A percentile compares a stretch with the other conserved stretches of the same genome.
phyloP scores from a whole-genome alignment of 2,797 vertebrate genomes.

The Nasua narica region DNA sequence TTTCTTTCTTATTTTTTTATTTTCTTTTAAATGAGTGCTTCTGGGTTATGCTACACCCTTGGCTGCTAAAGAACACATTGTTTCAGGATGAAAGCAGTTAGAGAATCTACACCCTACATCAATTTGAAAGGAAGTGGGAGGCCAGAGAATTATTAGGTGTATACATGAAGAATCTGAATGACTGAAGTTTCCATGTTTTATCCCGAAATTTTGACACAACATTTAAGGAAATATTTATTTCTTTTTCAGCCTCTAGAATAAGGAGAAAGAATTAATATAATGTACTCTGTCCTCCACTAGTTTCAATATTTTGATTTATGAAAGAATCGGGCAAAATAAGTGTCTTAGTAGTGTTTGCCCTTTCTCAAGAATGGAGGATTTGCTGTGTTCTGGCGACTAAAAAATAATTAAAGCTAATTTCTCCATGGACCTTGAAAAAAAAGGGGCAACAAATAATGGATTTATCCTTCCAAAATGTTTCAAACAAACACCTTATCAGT shows the following conservation, averaged over 20 bases:
- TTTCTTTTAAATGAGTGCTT: conserved; percentile 4
- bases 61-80: not conserved
- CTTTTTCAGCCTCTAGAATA: not conserved
- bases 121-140: not conserved
- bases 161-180: not conserved
- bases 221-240: not conserved
- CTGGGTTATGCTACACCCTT: not conserved
- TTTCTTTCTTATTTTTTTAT: not conserved
- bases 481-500: conserved; percentile 21
- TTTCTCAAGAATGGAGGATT: conserved; percentile 34
- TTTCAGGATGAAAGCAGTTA: not conserved
- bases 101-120: not conserved
- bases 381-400: conserved; percentile 32
- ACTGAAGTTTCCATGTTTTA: not conserved
- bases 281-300: not conserved
- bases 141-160: not conserved
- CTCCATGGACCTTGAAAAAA: not conserved
- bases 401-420: conserved; percentile 63
- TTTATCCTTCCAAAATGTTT: conserved; percentile 59
- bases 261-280: not conserved
- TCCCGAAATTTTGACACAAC: not conserved
- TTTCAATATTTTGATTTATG: conserved; percentile 49
- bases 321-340: conserved; percentile 30
- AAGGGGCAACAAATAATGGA: conserved; percentile 57
- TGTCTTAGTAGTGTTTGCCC: not conserved